Percentiles rank a stretch among this genome's conserved stretches.
These are phyloP conservation scores for Hemaris fuciformis DNA, from an alignment of 2,888 invertebrate species.

Conservation along the genomic window DNA sequence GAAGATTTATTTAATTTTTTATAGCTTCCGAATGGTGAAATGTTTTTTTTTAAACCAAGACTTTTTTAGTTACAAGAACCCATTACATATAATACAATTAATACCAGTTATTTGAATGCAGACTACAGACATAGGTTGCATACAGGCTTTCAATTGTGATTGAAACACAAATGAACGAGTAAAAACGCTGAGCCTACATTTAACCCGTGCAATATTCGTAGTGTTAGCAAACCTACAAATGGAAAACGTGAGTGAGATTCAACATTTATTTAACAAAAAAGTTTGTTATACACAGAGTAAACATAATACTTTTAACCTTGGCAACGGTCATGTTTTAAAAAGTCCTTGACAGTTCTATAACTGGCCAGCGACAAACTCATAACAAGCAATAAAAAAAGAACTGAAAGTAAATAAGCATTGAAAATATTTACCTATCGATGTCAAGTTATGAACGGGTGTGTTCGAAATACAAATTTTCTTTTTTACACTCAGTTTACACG, in stretches of 20 bases:
- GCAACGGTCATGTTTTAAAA: conserved; percentile 21
- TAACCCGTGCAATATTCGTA: neutral
- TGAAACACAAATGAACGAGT: neutral
- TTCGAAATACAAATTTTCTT: conserved; percentile 5
- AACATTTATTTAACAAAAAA: neutral
- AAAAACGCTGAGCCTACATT: neutral
- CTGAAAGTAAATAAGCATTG: conserved; percentile 36
- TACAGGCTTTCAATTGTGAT: neutral
- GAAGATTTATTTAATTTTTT: neutral
- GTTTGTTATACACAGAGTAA: neutral
- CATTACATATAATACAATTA: neutral
- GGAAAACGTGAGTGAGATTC: neutral
- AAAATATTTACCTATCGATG: conserved; percentile 18
- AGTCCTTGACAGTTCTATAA: conserved; percentile 30
- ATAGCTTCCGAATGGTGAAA: neutral
- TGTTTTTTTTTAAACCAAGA: neutral
- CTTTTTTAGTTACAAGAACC: neutral
- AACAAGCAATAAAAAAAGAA: conserved; percentile 20
- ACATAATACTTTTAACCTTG: conserved; percentile 18
- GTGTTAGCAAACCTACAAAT: neutral
- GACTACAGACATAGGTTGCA: too few relatives aligned
- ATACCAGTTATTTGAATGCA: too few relatives aligned
- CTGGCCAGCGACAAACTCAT: conserved; percentile 20
- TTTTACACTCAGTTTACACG: neutral
- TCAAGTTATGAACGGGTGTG: conserved; percentile 14